Evolutionary conservation across 64 coral and sea anemone species (phyloP).

Genomic region (Porites lutea): DNA sequence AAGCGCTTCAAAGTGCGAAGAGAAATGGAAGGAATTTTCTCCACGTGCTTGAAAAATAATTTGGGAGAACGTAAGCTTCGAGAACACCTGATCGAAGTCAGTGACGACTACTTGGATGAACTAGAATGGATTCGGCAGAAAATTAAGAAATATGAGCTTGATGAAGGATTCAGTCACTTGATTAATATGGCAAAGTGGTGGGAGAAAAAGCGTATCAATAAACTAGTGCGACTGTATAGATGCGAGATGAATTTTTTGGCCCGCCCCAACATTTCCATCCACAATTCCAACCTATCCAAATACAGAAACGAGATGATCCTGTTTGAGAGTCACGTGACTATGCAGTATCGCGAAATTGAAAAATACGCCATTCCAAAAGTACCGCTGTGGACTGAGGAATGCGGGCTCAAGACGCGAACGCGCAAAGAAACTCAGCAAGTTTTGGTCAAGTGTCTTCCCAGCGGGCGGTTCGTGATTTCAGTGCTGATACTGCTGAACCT

Average conservation of each 20-base stretch:
- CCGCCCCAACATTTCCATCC: slow-evolving; percentile 56
- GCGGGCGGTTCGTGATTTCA: slow-evolving; percentile 76
- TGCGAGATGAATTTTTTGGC: slow-evolving; percentile 90
- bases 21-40: slow-evolving; percentile 93
- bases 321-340: slow-evolving; percentile 65
- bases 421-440: slow-evolving; percentile 87
- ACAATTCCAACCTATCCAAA: slow-evolving; percentile 84
- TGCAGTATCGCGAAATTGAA: slow-evolving; percentile 65
- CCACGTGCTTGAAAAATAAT: slow-evolving; percentile 77
- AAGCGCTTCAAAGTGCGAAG: slow-evolving; percentile 75
- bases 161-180: slow-evolving; percentile 79
- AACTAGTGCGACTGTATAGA: slow-evolving; percentile 76
- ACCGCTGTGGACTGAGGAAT: slow-evolving; percentile 78
- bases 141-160: slow-evolving; percentile 83
- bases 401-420: slow-evolving; percentile 76
- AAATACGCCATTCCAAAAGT: slow-evolving; percentile 76
- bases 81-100: slow-evolving; percentile 50
- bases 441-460: slow-evolving; percentile 88
- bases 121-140: slow-evolving; percentile 87
- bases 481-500: slow-evolving; percentile 84
- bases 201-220: slow-evolving; percentile 86
- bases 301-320: slow-evolving; percentile 83
- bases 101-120: slow-evolving; percentile 60
- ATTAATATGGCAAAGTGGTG: slow-evolving; percentile 82
- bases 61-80: background rate